Percentiles rank a stretch among this genome's conserved stretches.
These are phyloP conservation scores for Stegostoma tigrinum DNA, from an alignment of 2,113 vertebrate species.

Conservation along the genomic window DNA sequence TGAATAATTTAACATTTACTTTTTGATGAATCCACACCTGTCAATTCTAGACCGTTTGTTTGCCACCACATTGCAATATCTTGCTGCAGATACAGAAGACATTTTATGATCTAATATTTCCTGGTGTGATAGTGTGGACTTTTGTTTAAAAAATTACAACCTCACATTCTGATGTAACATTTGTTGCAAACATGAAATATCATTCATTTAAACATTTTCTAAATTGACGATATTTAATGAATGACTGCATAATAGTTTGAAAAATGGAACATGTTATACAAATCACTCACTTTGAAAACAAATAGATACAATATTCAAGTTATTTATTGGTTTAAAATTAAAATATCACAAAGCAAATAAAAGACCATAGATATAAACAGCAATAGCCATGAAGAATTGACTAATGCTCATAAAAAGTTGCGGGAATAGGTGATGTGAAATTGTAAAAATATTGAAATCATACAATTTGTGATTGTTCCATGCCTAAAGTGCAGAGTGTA, in stretches of 20 bases:
- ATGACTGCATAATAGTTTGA: neutral
- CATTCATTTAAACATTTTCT: neutral
- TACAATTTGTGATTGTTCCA: neutral
- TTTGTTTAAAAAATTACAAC: neutral
- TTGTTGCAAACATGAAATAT: neutral
- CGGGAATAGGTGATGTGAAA: neutral
- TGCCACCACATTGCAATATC: neutral
- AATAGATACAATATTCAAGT: neutral
- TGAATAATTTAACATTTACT: constrained; percentile 5
- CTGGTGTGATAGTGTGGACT: neutral
- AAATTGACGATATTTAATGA: neutral
- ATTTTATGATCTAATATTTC: neutral
- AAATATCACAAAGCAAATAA: neutral
- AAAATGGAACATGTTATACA: neutral
- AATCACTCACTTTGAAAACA: neutral
- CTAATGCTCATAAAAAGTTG: neutral
- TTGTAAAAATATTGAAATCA: neutral
- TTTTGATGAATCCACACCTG: neutral
- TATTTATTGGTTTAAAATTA: neutral
- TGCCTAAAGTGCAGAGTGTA: neutral
- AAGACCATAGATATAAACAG: neutral
- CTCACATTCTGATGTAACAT: neutral
- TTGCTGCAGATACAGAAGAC: neutral
- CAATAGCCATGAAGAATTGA: neutral
- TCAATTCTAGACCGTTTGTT: neutral